Conservation (phyloP, 2,888 invertebrate species). For the Thyatira batis region DNA sequence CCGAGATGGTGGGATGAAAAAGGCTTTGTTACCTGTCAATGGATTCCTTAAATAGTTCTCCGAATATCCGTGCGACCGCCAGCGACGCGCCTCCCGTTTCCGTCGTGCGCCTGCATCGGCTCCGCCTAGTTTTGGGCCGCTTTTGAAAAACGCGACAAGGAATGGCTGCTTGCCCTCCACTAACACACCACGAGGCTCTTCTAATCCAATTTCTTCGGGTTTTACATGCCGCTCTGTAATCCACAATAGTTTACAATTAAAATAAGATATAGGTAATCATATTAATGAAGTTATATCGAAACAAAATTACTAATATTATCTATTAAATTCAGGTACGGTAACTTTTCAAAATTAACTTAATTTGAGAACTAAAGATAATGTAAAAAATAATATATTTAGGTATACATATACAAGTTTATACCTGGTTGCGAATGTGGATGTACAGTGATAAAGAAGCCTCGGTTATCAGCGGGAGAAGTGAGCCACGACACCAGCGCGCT, state of each 20-base stretch:
- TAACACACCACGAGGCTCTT: slow-evolving; percentile 85
- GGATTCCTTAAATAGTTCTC: slow-evolving; percentile 82
- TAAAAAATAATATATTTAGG: no score
- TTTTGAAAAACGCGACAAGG: slow-evolving; percentile 94
- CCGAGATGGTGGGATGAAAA: no score
- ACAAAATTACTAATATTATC: no score
- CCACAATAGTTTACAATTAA: not conserved
- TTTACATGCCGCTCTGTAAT: slow-evolving; percentile 88
- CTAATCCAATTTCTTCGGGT: slow-evolving; percentile 92
- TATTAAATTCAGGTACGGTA: no score
- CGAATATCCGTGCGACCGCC: slow-evolving; percentile 75
- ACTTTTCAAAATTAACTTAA: no score
- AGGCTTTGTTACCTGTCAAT: slow-evolving; percentile 75
- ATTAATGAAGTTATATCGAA: no score
- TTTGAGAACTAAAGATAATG: not conserved
- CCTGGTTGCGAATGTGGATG: slow-evolving; percentile 88
- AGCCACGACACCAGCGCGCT: slow-evolving; percentile 90
- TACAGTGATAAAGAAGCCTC: slow-evolving; percentile 92
- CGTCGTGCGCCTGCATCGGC: slow-evolving; percentile 82
- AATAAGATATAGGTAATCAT: no score
- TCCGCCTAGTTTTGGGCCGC: slow-evolving; percentile 75
- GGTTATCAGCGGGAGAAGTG: slow-evolving; percentile 88
- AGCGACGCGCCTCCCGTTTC: slow-evolving; percentile 82
- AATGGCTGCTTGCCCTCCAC: slow-evolving; percentile 93
- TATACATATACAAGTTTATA: no score